Evolutionary conservation across 2,797 vertebrate genomes (phyloP), one percentile per base, ranked within the genome.

Genomic region (Melopsittacus undulatus): DNA sequence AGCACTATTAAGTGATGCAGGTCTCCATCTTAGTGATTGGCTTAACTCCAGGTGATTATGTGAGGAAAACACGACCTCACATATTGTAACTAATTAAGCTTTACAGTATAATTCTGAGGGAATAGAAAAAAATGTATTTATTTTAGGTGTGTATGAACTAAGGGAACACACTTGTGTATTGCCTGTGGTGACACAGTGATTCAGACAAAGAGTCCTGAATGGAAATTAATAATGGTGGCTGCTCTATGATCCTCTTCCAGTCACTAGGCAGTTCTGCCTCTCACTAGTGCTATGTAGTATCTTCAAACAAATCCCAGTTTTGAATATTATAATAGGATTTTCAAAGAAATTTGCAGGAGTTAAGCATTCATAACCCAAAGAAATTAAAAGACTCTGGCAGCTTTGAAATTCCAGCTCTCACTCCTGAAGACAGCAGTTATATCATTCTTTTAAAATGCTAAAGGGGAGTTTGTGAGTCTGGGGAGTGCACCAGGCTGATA

Each of bases 281-380:
- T 84, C 52, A 18, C 1, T 4, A 70, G 24, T 54, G n/a, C n/a
- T 30, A 13, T 13, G 59, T 29, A 26, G 63, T 26, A 52, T 73
- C 90, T 84, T 89, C 91, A 88, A 89, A 83, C 18, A 83, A 91
- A 69, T 69, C n/a, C 54, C 21, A 59, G 23, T 73, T 90, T 49
- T 92, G 45, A 94, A 90, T 94, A 61, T 86, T 86, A 36, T 83
- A 89, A 83, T 74, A 64, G 51, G 23, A 77, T 57, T 94, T 95
- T 49, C 56, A 86, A 94, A 91, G 66, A 78, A 83, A 86, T 88
- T 91, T 88, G 43, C 69, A 51, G 0, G 2, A 94, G 63, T 92
- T 89, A 92, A 85, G 56, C 74, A 76, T 73, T 92, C 42, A 70
- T 90, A 92, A 88, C 29, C 43, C 51, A 84, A 90, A 88, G 67